phyloP scores from a whole-genome alignment of 2,888 invertebrate species.

The Priocnemis perturbator region DNA sequence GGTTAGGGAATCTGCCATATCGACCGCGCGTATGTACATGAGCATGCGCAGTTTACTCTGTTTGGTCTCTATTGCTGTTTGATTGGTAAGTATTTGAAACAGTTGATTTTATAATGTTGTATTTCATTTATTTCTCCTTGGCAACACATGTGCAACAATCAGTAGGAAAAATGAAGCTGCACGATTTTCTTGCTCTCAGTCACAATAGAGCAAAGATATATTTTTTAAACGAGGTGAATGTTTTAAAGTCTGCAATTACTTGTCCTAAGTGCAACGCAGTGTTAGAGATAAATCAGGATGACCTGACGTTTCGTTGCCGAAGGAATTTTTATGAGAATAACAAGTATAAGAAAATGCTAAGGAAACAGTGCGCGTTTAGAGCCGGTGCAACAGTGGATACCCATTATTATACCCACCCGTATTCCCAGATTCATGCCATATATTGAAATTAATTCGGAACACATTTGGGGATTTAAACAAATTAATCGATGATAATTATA shows the following conservation, averaged over 20 bases:
- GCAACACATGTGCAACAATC: too few relatives aligned
- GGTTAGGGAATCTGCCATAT: too few relatives aligned
- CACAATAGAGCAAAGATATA: not conserved
- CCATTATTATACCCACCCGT: too few relatives aligned
- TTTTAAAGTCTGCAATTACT: too few relatives aligned
- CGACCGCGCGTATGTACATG: too few relatives aligned
- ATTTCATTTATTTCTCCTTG: too few relatives aligned
- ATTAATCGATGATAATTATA: conserved; percentile 23
- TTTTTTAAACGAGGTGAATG: conserved; percentile 9
- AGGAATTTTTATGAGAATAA: not conserved
- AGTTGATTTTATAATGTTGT: too few relatives aligned
- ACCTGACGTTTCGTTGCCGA: not conserved
- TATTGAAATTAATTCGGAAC: conserved; percentile 58
- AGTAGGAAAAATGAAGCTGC: not conserved
- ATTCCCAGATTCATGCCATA: conserved; percentile 46
- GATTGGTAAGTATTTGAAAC: too few relatives aligned
- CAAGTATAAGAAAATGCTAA: not conserved
- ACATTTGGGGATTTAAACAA: conserved; percentile 46
- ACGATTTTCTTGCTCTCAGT: not conserved
- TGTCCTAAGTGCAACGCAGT: not conserved
- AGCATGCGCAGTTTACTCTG: too few relatives aligned
- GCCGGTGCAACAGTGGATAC: not conserved
- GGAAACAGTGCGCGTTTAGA: conserved; percentile 7
- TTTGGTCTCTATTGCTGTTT: too few relatives aligned
- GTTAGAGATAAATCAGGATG: not conserved